Evolutionary conservation across 2,797 vertebrate species (phyloP).

Genomic region (Argya squamiceps): DNA sequence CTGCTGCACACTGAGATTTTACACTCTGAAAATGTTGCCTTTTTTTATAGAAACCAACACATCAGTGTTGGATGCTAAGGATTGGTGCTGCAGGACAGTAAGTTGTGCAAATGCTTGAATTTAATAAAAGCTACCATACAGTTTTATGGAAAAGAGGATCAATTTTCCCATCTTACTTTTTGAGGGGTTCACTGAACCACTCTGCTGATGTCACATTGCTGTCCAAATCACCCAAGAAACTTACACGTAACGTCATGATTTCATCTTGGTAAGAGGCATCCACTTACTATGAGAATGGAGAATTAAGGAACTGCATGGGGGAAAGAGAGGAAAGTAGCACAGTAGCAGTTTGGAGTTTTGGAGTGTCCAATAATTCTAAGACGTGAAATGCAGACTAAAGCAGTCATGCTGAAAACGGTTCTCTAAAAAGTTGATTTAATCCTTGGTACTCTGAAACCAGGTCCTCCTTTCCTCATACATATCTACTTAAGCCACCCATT

Average conservation of each 20-base stretch:
- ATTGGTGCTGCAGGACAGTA: not conserved
- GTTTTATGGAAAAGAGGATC: not conserved
- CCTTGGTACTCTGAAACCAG: not conserved
- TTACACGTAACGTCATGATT: not conserved
- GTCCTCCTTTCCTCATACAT: not conserved
- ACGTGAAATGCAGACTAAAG: not conserved
- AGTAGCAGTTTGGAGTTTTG: not conserved
- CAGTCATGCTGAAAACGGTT: not conserved
- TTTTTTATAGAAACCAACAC: not conserved
- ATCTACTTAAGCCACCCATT: not conserved
- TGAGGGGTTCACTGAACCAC: not conserved
- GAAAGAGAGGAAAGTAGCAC: not conserved
- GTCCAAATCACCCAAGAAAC: not conserved
- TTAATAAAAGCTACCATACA: not conserved
- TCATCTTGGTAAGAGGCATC: not conserved
- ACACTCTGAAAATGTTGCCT: not conserved
- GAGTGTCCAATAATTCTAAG: not conserved
- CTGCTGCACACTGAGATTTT: not conserved
- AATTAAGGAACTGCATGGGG: not conserved
- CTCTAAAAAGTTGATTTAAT: not conserved
- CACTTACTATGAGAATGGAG: not conserved
- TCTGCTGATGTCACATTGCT: not conserved
- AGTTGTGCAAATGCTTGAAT: not conserved
- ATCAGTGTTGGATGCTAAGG: not conserved
- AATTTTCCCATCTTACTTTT: not conserved